Evolutionary conservation across 23 tunicate genomes (phyloP).

Genomic region (Styela plicata): DNA sequence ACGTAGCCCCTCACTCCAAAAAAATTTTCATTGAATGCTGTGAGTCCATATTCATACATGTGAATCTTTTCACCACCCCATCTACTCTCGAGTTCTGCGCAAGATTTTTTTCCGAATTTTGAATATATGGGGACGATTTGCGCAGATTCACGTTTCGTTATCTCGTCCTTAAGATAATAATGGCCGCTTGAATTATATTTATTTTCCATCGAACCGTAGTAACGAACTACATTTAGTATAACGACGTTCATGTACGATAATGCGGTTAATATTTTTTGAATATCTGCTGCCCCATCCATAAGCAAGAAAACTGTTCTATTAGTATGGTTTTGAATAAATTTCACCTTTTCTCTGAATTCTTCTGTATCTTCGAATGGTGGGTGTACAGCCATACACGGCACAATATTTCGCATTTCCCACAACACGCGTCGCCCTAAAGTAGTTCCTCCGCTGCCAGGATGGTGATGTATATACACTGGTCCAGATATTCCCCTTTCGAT

Average conservation of each 20-base stretch:
- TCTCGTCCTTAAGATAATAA: constrained; percentile 11
- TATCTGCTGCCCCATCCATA: constrained; percentile 47
- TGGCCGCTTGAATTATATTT: not conserved
- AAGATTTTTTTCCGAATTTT: constrained; percentile 1
- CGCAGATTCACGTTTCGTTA: not conserved
- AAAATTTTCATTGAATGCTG: constrained; percentile 46
- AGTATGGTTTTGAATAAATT: constrained; percentile 20
- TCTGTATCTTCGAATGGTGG: not conserved
- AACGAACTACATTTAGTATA: constrained; percentile 1
- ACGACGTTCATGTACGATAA: no score
- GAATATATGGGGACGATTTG: not conserved
- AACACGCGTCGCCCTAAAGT: constrained; percentile 54
- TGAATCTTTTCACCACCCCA: not conserved
- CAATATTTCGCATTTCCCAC: constrained; percentile 39
- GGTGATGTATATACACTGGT: constrained; percentile 24
- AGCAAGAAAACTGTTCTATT: constrained; percentile 34
- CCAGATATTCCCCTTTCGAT: constrained; percentile 16
- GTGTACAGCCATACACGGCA: constrained; percentile 46
- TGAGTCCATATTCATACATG: constrained; percentile 52
- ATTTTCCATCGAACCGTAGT: not conserved
- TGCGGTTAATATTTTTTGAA: no score
- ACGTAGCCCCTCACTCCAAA: constrained; percentile 45
- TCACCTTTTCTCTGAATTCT: constrained; percentile 25
- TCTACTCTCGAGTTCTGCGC: not conserved
- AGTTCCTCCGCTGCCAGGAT: constrained; percentile 69